Conservation (phyloP, 1,140 invertebrate species). For the Zaprionus tsacasi region DNA sequence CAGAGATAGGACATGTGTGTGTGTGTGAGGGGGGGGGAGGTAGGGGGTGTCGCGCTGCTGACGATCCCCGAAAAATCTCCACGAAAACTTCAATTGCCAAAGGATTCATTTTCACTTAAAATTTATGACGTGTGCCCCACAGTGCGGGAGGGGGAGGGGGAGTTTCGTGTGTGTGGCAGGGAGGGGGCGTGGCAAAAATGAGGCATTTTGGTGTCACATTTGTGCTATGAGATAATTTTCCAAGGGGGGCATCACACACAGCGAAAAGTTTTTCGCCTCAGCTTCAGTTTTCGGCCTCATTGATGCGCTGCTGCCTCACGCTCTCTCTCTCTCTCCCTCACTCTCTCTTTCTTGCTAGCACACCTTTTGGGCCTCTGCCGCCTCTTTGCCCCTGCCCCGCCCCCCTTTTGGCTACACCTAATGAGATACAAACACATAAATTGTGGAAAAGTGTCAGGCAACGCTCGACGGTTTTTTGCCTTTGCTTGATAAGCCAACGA, state of each 20-base stretch:
- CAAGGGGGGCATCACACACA: constrained; percentile 14
- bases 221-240: constrained; percentile 80
- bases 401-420: constrained; percentile 52
- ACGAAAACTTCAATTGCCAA: constrained; percentile 81
- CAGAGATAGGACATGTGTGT: constrained; percentile 2
- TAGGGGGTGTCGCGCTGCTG: constrained; percentile 51
- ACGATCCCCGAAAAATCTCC: constrained; percentile 72
- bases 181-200: constrained; percentile 25
- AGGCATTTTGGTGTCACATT: constrained; percentile 70
- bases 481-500: constrained; percentile 66
- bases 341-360: constrained; percentile 36
- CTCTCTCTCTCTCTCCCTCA: not conserved
- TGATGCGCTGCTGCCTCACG: constrained; percentile 42
- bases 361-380: constrained; percentile 30
- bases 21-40: constrained; percentile 23
- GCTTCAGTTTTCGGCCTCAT: constrained; percentile 55
- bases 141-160: not conserved
- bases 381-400: constrained; percentile 22
- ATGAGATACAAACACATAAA: constrained; percentile 84
- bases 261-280: constrained; percentile 57
- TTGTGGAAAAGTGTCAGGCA: constrained; percentile 82
- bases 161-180: not conserved
- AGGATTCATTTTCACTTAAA: constrained; percentile 82
- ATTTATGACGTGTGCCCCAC: constrained; percentile 71
- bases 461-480: constrained; percentile 67